These are phyloP conservation scores for Grapholita molesta DNA, from an alignment of 1,140 invertebrate species.

Conservation along the genomic window DNA sequence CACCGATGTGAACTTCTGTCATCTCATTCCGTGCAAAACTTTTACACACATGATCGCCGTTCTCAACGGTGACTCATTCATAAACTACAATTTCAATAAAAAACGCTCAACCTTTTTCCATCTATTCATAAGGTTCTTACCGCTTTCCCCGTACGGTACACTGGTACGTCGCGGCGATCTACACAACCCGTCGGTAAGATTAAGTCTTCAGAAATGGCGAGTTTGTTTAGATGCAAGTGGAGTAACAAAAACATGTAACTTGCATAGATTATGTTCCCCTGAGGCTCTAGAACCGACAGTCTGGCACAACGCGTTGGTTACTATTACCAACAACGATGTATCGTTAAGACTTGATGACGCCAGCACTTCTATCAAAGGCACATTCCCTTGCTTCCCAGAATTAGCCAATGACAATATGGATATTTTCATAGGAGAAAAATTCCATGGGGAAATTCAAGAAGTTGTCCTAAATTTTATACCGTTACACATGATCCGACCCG, in stretches of 20 bases:
- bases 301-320: constrained; percentile 55
- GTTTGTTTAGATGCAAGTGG: constrained; percentile 59
- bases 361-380: constrained; percentile 34
- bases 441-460: constrained; percentile 63
- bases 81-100: constrained; percentile 53
- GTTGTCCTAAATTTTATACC: constrained; percentile 64
- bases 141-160: constrained; percentile 58
- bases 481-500: constrained; percentile 37
- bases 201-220: constrained; percentile 64
- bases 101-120: constrained; percentile 58
- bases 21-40: constrained; percentile 55
- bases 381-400: constrained; percentile 57
- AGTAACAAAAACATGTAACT: constrained; percentile 37
- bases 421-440: constrained; percentile 53
- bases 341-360: constrained; percentile 54
- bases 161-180: constrained; percentile 45
- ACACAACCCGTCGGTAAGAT: constrained; percentile 39
- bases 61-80: constrained; percentile 58
- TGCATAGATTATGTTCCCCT: constrained; percentile 51
- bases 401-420: constrained; percentile 47
- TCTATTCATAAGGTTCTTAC: constrained; percentile 60
- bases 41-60: constrained; percentile 46
- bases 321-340: constrained; percentile 52
- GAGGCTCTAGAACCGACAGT: constrained; percentile 40
- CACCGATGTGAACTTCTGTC: constrained; percentile 57